Base-by-base conservation (phyloP, 2,888 invertebrate genomes). In the Himalopsyche anomala region DNA sequence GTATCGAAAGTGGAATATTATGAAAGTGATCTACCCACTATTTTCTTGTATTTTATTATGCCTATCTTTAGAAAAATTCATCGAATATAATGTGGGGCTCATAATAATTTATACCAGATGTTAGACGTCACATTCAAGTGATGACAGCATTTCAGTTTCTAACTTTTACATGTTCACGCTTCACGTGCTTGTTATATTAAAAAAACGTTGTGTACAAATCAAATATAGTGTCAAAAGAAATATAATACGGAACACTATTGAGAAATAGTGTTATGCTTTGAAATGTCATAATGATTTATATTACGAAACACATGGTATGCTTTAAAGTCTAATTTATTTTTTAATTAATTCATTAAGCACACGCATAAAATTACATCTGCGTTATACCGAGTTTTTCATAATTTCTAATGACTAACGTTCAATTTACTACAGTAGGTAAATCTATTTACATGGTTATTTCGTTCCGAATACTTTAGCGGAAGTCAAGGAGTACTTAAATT, bases 41-140 rank as follows among this genome's bases (percentile, higher is more conserved):
- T 84, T 84, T 86, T 83, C 84, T 81, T 81, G 81, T 28, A 19
- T 74, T 86, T 84, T 79, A 82, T 82, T 86, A 80, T 82, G 54
- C 51, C 81, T 84, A 83, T 86, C n/a, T 84, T 80, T 42, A 84
- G 84, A 86, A 82, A 86, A 84, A 84, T 62, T 19, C 56, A 56
- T 56, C n/a, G 6, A 56, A 56, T 56, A 56, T 19, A 81, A 69
- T 80, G 80, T 86, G 38, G 36, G 86, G 86, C 55, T 84, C 9
- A 86, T 28, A 28, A 2, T 84, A 84, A 86, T 81, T 84, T 84
- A 84, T 83, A 42, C 40, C 28, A 36, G 62, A 42, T 69, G 42
- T 11, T 38, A 11, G 19, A 19, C 19, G 62, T 62, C 62, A 62
- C 62, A 62, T 62, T 62, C 8, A 62, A 19, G 62, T 19, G 62